Percentiles rank a stretch among this genome's conserved stretches.
These are phyloP conservation scores for Melipona quadrifasciata DNA, from an alignment of 1,140 invertebrate species.

Conservation along the genomic window DNA sequence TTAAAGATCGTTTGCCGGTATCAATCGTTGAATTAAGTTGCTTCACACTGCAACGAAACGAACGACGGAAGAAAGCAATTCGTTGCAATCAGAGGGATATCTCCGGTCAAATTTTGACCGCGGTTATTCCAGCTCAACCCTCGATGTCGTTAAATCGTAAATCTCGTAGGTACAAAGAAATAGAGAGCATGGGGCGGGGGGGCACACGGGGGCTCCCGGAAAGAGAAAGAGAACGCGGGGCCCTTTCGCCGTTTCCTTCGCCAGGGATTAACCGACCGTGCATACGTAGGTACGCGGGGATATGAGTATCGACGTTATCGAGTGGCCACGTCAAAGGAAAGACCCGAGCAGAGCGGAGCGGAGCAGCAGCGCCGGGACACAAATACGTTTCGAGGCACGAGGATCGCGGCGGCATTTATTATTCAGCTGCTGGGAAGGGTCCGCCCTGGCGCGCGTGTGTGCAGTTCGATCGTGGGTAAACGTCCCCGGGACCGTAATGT, in stretches of 20 bases:
- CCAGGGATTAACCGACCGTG: conserved; percentile 35
- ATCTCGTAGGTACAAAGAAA: no score
- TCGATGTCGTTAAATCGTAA: no score
- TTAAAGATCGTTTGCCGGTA: no score
- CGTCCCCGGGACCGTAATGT: conserved; percentile 57
- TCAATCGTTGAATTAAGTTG: no score
- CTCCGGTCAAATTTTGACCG: no score
- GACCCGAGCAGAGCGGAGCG: conserved; percentile 7
- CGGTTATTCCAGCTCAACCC: no score
- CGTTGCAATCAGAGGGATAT: no score
- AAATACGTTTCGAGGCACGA: conserved; percentile 66
- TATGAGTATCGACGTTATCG: conserved; percentile 67
- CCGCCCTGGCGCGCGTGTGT: conserved; percentile 50
- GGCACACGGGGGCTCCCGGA: no score
- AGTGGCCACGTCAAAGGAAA: conserved; percentile 61
- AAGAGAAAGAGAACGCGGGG: not conserved
- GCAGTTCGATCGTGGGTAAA: conserved; percentile 66
- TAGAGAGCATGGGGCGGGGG: no score
- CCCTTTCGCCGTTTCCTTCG: conserved; percentile 15
- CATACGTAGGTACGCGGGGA: conserved; percentile 19
- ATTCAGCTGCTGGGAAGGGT: conserved; percentile 63
- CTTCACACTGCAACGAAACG: no score
- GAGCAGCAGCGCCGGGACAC: conserved; percentile 51
- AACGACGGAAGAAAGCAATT: no score
- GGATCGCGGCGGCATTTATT: conserved; percentile 64